A percentile compares a stretch with the other conserved stretches of the same genome.
Conservation (phyloP, 2,888 invertebrate genomes). For the Morpho helenor region DNA sequence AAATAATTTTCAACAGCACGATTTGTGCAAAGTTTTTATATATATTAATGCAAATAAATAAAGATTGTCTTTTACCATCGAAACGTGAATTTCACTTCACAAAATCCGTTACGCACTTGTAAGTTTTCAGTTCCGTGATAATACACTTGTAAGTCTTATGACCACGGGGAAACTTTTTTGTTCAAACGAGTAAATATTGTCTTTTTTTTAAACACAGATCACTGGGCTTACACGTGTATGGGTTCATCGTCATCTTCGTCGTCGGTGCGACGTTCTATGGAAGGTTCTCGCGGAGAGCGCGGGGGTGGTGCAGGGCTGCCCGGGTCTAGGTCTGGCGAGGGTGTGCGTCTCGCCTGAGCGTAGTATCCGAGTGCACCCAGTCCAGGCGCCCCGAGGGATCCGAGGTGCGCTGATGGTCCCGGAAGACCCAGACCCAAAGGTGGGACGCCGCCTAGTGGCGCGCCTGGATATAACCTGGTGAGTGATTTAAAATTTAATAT, state of each 20-base stretch:
- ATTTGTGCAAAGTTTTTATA: constrained; percentile 18
- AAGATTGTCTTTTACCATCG: constrained; percentile 18
- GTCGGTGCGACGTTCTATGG: constrained; percentile 63
- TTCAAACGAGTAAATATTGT: background rate
- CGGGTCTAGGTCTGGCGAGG: constrained; percentile 79
- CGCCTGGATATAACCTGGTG: constrained; percentile 79
- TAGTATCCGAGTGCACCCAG: constrained; percentile 77
- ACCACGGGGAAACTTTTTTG: constrained; percentile 13
- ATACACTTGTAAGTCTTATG: constrained; percentile 28
- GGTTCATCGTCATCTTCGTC: constrained; percentile 82
- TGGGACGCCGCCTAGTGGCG: constrained; percentile 77
- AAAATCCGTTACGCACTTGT: constrained; percentile 27
- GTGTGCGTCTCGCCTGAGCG: constrained; percentile 70
- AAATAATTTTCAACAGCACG: constrained; percentile 19
- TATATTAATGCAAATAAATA: constrained; percentile 29
- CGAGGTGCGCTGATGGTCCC: constrained; percentile 83
- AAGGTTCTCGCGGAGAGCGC: constrained; percentile 60
- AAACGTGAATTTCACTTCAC: constrained; percentile 24
- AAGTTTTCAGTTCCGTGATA: constrained; percentile 26
- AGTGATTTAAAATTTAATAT: constrained; percentile 1
- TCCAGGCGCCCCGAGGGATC: constrained; percentile 84
- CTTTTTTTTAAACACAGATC: constrained; percentile 22
- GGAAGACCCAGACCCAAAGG: constrained; percentile 81
- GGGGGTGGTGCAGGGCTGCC: constrained; percentile 78
- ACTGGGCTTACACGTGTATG: constrained; percentile 77